Evolutionary conservation across 2,113 vertebrate species (phyloP).

Genomic region (Ellobius talpinus): DNA sequence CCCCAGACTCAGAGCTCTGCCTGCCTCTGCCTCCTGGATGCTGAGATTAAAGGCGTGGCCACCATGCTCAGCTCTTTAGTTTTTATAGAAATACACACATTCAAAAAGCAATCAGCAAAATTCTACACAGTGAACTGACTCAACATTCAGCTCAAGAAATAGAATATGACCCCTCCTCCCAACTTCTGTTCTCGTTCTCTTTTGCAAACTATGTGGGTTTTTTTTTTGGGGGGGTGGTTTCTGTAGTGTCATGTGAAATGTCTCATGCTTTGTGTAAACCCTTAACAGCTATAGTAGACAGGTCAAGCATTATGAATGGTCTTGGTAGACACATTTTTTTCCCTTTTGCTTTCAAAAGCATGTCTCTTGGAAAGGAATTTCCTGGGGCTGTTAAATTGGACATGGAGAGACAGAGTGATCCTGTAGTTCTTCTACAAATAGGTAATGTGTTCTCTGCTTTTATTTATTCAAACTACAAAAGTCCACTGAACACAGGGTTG

Average conservation of each 20-base stretch:
- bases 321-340: not conserved
- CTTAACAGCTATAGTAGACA: not conserved
- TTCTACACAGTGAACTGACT: conserved; percentile 39
- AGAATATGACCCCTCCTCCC: not conserved
- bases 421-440: conserved; percentile 44
- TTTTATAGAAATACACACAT: not conserved
- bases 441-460: conserved; percentile 61
- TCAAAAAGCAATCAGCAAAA: not conserved
- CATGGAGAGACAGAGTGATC: conserved; percentile 15
- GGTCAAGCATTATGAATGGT: not conserved
- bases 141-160: conserved; percentile 1
- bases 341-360: conserved; percentile 60
- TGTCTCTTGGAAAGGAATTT: conserved; percentile 41
- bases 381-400: conserved; percentile 26
- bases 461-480: conserved; percentile 51
- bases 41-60: not conserved
- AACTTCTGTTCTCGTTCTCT: not conserved
- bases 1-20: not conserved
- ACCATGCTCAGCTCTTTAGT: not conserved
- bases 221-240: not conserved
- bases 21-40: not conserved
- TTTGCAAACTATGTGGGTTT: conserved; percentile 14
- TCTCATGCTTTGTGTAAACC: conserved; percentile 46
- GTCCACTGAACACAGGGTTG: conserved; percentile 23
- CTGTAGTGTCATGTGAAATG: not conserved